Base-by-base conservation (phyloP, 2,888 invertebrate species). In the Dascillus cervinus region DNA sequence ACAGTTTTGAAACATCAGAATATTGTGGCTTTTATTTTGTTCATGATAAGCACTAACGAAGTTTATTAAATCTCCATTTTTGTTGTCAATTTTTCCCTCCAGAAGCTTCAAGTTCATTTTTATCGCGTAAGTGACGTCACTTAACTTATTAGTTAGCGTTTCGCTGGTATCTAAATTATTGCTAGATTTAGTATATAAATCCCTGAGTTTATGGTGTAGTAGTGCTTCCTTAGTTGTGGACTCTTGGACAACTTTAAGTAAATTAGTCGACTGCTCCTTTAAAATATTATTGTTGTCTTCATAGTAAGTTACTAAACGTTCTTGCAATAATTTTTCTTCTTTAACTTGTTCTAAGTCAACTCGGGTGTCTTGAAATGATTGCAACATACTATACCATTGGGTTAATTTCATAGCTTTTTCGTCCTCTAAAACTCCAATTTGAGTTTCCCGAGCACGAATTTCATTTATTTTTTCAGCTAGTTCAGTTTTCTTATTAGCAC, bases 371-470 rank as follows among this genome's bases (percentile, higher is more conserved):
- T 38, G 34, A 13, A 41, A 30, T n/a, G 35, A 36, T 11, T 19
- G 29, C 8, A 14, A 21, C 14, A 37, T 15, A 21, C 32, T 21
- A 6, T 8, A 22, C 40, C 43, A 42, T 21, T 37, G 24, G n/a
- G 6, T 10, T 13, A 39, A 26, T 5, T 32, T 5, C 6, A 20
- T 19, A 2, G 33, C 37, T 11, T 38, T 37, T 23, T 37, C 22
- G 6, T 29, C 62, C 56, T 77, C 75, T 55, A 75, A 72, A 46
- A 73, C 74, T 2, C 72, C 69, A 41, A 78, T 64, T 46, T 81
- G 78, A 32, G 81, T 79, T 46, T 81, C 79, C 39, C 86, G 59
- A 0, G 75, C 75, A 37, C 78, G 72, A 14, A 85, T 77, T 44
- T 76, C 67, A 15, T 75, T 69, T 22, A 80, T 70, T 41, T 82